These are phyloP conservation scores for Esox niger DNA, from an alignment of 2,113 vertebrate genomes.

Conservation along the genomic window DNA sequence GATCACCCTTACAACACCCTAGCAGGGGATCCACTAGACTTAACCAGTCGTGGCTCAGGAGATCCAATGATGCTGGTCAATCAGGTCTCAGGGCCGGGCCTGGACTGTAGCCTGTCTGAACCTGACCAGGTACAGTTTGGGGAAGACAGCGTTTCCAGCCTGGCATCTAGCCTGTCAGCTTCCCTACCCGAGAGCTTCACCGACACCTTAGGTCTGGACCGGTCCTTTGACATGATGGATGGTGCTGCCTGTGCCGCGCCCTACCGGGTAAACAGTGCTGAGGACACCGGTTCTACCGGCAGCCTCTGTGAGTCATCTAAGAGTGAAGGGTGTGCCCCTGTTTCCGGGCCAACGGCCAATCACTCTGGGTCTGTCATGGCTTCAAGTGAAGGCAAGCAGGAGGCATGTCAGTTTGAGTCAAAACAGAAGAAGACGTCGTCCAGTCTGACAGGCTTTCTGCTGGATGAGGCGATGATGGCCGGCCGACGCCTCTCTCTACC, in stretches of 20 bases:
- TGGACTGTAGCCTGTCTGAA: no score
- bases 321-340: conserved; percentile 9
- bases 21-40: conserved; percentile 57
- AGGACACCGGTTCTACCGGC: conserved; percentile 44
- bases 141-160: no score
- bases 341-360: no score
- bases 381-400: no score
- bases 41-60: conserved; percentile 64
- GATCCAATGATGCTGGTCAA: conserved; percentile 5
- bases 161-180: no score
- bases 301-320: conserved; percentile 31
- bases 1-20: conserved; percentile 54
- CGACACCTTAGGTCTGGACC: no score
- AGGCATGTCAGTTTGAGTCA: conserved; percentile 66
- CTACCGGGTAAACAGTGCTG: conserved; percentile 37
- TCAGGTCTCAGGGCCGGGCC: no score
- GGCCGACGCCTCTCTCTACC: conserved; percentile 86
- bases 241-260: conserved; percentile 39
- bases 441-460: conserved; percentile 87
- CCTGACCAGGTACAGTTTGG: no score
- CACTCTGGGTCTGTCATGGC: background rate
- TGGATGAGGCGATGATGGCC: conserved; percentile 75
- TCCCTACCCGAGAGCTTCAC: no score
- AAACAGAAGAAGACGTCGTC: conserved; percentile 87
- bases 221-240: conserved; percentile 37